phyloP scores from a whole-genome alignment of 2,888 invertebrate species.

The Drosophila pullipes region DNA sequence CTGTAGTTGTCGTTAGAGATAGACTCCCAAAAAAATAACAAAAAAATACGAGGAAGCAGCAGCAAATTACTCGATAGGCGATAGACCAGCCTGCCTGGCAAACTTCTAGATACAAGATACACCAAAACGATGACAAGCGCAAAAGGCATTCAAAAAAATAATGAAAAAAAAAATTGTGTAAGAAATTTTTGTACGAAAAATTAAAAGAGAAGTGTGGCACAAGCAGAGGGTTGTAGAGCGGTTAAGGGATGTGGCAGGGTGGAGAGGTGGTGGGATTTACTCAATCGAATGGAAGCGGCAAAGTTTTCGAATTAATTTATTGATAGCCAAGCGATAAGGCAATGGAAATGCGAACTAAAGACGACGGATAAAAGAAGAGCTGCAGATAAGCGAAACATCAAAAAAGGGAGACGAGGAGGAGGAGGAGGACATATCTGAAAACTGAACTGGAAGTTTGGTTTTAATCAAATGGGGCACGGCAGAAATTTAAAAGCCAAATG shows the following conservation, averaged over 20 bases:
- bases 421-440: neutral
- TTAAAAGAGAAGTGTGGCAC: constrained; percentile 45
- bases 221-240: neutral
- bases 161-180: constrained; percentile 25
- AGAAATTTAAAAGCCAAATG: constrained; percentile 61
- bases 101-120: constrained; percentile 75
- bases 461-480: constrained; percentile 69
- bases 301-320: constrained; percentile 82
- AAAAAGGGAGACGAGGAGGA: constrained; percentile 8
- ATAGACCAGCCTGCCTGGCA: constrained; percentile 25
- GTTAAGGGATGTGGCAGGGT: neutral
- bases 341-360: constrained; percentile 39
- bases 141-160: constrained; percentile 26
- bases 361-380: constrained; percentile 6
- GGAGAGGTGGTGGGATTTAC: constrained; percentile 2
- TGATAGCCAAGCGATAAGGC: constrained; percentile 73
- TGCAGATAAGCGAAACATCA: constrained; percentile 51
- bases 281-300: constrained; percentile 69
- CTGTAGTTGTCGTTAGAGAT: constrained; percentile 32
- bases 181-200: constrained; percentile 67
- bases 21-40: constrained; percentile 5
- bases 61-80: constrained; percentile 66
- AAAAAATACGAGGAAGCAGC: constrained; percentile 1
- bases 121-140: constrained; percentile 45
- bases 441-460: constrained; percentile 33